These are phyloP conservation scores for Ficedula albicollis DNA, from an alignment of 2,797 vertebrate genomes.

Conservation along the genomic window DNA sequence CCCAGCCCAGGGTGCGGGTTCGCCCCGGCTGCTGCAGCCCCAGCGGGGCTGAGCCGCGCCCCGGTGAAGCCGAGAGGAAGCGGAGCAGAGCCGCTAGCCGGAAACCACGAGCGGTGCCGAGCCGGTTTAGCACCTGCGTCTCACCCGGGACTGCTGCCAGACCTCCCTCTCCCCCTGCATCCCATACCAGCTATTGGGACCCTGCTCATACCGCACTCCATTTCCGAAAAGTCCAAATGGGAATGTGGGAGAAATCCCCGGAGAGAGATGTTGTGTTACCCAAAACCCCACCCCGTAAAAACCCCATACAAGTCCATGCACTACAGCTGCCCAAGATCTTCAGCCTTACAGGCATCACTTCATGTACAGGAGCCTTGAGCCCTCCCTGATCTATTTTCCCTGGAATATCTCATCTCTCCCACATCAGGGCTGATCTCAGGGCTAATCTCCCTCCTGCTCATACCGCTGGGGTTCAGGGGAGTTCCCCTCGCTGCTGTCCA, in stretches of 20 bases:
- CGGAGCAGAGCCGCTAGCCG: neutral
- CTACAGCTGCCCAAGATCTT: neutral
- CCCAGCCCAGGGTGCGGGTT: accelerated
- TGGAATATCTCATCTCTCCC: neutral
- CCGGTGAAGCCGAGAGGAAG: accelerated
- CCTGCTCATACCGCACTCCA: accelerated
- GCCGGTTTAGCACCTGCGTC: accelerated
- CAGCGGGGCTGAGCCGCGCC: accelerated
- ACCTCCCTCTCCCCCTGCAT: neutral
- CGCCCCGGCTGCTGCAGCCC: accelerated
- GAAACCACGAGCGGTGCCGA: accelerated
- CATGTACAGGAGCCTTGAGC: neutral
- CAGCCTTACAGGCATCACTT: neutral
- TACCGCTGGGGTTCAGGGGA: accelerated
- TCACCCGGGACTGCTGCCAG: accelerated
- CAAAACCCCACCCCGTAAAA: neutral
- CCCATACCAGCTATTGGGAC: accelerated
- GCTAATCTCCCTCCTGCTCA: neutral
- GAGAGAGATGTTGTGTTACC: neutral
- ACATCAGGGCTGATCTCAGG: accelerated
- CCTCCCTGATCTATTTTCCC: neutral
- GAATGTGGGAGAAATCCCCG: neutral
- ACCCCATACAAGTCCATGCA: neutral
- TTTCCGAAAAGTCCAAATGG: neutral
- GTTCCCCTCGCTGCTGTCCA: accelerated